phyloP scores from a whole-genome alignment of 2,888 invertebrate species.

The Gastrophysa polygoni region DNA sequence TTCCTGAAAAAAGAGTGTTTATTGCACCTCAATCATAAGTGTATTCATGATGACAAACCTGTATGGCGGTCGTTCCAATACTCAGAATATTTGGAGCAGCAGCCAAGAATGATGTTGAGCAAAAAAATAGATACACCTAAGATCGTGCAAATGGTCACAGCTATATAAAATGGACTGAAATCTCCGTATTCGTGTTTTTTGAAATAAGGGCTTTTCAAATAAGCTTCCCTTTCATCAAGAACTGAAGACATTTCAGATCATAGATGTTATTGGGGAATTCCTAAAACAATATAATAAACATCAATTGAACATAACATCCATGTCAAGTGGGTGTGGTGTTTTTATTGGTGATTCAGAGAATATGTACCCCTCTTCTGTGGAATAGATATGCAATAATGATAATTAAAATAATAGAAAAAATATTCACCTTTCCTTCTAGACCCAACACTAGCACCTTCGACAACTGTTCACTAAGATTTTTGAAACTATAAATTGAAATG shows the following conservation, averaged over 20 bases:
- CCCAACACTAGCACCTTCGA: too few relatives aligned
- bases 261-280: background rate
- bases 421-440: too few relatives aligned
- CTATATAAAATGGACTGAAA: constrained; percentile 85
- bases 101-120: constrained; percentile 80
- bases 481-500: too few relatives aligned
- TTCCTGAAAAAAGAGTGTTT: constrained; percentile 68
- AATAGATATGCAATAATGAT: too few relatives aligned
- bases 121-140: constrained; percentile 73
- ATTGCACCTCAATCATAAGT: too few relatives aligned
- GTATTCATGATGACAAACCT: constrained; percentile 58
- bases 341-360: too few relatives aligned
- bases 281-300: constrained; percentile 5
- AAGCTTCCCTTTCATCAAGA: constrained; percentile 65
- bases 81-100: constrained; percentile 76
- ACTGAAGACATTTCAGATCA: constrained; percentile 64
- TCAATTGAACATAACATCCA: too few relatives aligned
- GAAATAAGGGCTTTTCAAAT: constrained; percentile 68
- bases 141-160: constrained; percentile 78
- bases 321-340: too few relatives aligned
- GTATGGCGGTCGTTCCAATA: constrained; percentile 87
- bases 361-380: too few relatives aligned
- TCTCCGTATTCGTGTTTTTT: constrained; percentile 69
- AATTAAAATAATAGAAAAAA: too few relatives aligned
- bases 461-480: too few relatives aligned